These are phyloP conservation scores for Megalurothrips usitatus DNA, from an alignment of 2,888 invertebrate species.

Conservation along the genomic window DNA sequence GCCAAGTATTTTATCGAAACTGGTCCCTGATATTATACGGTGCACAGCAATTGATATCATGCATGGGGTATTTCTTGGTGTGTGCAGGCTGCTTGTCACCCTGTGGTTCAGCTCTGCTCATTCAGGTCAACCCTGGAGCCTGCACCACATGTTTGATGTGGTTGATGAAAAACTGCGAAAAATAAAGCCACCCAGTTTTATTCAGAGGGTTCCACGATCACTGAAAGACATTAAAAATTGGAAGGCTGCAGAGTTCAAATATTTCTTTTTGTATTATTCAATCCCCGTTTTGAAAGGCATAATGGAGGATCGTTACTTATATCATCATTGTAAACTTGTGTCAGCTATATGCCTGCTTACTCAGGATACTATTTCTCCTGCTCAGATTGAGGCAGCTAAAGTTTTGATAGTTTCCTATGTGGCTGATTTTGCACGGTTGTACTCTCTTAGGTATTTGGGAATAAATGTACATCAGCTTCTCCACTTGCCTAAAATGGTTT, in stretches of 20 bases:
- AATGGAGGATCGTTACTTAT: slow-evolving; percentile 36
- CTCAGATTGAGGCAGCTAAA: slow-evolving; percentile 29
- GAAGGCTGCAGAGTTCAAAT: slow-evolving; percentile 38
- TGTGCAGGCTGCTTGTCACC: slow-evolving; percentile 29
- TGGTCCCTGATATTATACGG: slow-evolving; percentile 31
- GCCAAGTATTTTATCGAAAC: slow-evolving; percentile 27
- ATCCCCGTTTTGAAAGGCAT: slow-evolving; percentile 36
- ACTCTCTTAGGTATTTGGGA: slow-evolving; percentile 36
- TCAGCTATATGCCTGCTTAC: slow-evolving; percentile 35
- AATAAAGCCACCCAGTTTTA: slow-evolving; percentile 35
- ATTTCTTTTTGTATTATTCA: slow-evolving; percentile 37
- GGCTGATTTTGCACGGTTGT: slow-evolving; percentile 35
- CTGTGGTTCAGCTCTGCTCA: slow-evolving; percentile 32
- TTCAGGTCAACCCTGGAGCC: slow-evolving; percentile 31
- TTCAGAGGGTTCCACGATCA: slow-evolving; percentile 35
- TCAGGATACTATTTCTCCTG: slow-evolving; percentile 34
- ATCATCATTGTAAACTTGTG: slow-evolving; percentile 38
- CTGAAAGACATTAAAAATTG: slow-evolving; percentile 34
- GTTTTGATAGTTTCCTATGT: slow-evolving; percentile 34
- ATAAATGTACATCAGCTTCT: slow-evolving; percentile 38
- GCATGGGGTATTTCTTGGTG: slow-evolving; percentile 30
- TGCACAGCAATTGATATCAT: slow-evolving; percentile 31
- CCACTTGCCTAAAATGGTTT: slow-evolving; percentile 37
- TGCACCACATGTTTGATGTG: slow-evolving; percentile 28
- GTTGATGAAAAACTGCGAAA: slow-evolving; percentile 33